A percentile compares a stretch with the other conserved stretches of the same genome.
Evolutionary conservation across 2,888 invertebrate genomes (phyloP).

Genomic region (Agriopis aurantiaria): DNA sequence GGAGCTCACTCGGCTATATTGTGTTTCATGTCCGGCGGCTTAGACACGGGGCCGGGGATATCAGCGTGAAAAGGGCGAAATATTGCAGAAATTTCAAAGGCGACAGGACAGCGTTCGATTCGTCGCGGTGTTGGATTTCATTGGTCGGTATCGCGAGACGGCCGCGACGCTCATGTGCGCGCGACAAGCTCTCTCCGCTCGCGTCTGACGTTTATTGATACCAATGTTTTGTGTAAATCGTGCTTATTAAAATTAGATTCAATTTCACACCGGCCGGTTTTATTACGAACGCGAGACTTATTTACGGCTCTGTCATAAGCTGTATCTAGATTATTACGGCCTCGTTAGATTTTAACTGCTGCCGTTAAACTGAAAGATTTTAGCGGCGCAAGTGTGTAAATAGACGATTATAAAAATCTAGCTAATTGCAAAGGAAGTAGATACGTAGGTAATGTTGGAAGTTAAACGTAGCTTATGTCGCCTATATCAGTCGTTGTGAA

Average conservation of each 20-base stretch:
- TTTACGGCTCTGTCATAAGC: conserved; percentile 57
- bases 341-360: conserved; percentile 61
- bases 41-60: conserved; percentile 81
- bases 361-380: conserved; percentile 59
- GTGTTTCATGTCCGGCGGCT: conserved; percentile 84
- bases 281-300: conserved; percentile 56
- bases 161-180: conserved; percentile 71
- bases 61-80: conserved; percentile 86
- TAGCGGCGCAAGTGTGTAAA: conserved; percentile 37
- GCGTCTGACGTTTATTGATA: conserved; percentile 75
- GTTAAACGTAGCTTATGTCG: conserved; percentile 59
- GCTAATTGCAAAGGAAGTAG: conserved; percentile 36
- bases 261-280: conserved; percentile 58
- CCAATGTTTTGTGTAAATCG: conserved; percentile 70
- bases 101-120: conserved; percentile 85
- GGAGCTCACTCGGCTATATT: conserved; percentile 80
- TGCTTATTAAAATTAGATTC: conserved; percentile 71
- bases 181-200: conserved; percentile 62
- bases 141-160: conserved; percentile 73
- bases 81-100: conserved; percentile 85
- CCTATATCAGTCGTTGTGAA: conserved; percentile 62
- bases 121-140: conserved; percentile 85
- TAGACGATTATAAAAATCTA: conserved; percentile 27
- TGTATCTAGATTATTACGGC: conserved; percentile 56
- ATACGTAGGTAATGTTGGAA: conserved; percentile 20